A percentile compares a stretch with the other conserved stretches of the same genome.
Evolutionary conservation across 35 echinoderm and acorn worm species (phyloP).

Genomic region (Anneissia japonica): DNA sequence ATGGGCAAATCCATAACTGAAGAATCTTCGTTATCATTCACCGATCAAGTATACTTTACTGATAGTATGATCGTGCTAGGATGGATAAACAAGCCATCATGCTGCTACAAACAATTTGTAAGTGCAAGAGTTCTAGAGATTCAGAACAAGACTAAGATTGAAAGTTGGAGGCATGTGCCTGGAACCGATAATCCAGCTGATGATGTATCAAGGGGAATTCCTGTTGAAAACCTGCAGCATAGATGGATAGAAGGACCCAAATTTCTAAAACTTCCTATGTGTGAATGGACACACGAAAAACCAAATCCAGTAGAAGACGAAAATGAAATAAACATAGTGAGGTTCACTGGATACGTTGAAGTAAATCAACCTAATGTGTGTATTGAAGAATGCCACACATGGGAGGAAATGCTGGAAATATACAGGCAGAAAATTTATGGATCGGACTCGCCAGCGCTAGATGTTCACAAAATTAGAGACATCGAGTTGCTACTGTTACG

Average conservation of each 20-base stretch:
- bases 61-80: neutral
- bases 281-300: constrained; percentile 7
- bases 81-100: neutral
- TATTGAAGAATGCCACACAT: neutral
- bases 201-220: constrained; percentile 26
- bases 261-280: neutral
- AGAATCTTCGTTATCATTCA: neutral
- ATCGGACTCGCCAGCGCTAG: neutral
- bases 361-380: neutral
- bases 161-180: constrained; percentile 20
- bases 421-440: neutral
- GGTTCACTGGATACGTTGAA: neutral
- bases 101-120: neutral
- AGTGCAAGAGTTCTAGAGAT: neutral
- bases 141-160: neutral
- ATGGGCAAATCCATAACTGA: neutral
- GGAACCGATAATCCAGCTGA: constrained; percentile 23
- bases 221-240: neutral
- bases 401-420: neutral
- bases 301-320: neutral
- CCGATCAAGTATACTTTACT: neutral
- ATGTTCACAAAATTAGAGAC: neutral
- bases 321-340: neutral
- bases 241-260: constrained; percentile 15
- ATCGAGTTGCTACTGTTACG: neutral